Conservation (phyloP, 2,888 invertebrate species). For the Steinernema carpocapsae region DNA sequence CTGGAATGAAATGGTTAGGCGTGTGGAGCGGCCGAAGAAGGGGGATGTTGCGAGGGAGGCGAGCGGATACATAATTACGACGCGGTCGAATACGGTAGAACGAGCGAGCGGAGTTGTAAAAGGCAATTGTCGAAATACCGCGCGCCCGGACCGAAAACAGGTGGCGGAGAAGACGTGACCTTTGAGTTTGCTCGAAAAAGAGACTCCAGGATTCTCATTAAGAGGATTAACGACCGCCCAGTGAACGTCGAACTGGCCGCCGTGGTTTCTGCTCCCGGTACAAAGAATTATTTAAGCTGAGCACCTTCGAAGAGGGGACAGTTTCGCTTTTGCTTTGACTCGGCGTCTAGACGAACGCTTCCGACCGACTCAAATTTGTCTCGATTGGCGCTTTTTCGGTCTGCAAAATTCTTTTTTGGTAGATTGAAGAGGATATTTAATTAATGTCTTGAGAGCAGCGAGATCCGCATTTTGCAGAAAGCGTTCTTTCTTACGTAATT, state of each 20-base stretch:
- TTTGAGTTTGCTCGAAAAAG: constrained; percentile 4
- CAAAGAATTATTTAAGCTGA: no score
- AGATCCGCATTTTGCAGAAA: no score
- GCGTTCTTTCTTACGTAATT: no score
- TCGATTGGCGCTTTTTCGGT: no score
- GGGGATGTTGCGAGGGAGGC: neutral
- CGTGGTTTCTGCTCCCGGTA: no score
- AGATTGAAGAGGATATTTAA: no score
- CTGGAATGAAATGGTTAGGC: neutral
- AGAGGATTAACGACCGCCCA: constrained; percentile 4
- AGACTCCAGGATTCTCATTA: neutral
- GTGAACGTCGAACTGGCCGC: neutral
- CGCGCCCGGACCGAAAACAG: neutral
- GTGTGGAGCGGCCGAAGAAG: neutral
- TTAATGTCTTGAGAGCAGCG: no score
- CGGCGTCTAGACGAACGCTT: no score
- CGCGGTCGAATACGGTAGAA: neutral
- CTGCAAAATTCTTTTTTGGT: no score
- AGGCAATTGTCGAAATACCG: constrained; percentile 3
- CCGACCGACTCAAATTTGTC: no score
- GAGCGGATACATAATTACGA: constrained; percentile 27
- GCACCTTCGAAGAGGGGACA: no score
- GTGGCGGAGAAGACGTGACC: constrained; percentile 23
- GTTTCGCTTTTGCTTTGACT: no score
- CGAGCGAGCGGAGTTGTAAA: neutral